A percentile compares a stretch with the other conserved stretches of the same genome.
Evolutionary conservation across 2,113 vertebrate genomes (phyloP).

Genomic region (Indri indri): DNA sequence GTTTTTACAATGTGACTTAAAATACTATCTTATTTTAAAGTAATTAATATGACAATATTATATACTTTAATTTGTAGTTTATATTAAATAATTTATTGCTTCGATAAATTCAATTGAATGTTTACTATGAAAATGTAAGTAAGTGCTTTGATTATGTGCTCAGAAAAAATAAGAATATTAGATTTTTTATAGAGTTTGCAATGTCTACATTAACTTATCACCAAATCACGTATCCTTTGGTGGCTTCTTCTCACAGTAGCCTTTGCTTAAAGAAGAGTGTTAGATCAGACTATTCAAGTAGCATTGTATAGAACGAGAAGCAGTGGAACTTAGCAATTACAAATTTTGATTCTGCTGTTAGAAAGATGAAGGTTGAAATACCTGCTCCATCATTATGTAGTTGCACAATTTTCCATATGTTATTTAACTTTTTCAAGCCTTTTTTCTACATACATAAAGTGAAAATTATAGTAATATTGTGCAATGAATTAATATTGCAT

Average conservation of each 20-base stretch:
- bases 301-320: neutral
- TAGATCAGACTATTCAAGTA: neutral
- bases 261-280: neutral
- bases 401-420: neutral
- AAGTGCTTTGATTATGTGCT: neutral
- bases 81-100: constrained; percentile 31
- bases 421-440: neutral
- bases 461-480: neutral
- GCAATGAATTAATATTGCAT: neutral
- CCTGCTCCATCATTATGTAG: neutral
- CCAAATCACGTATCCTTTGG: neutral
- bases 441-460: neutral
- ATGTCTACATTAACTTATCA: neutral
- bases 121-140: neutral
- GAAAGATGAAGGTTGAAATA: neutral
- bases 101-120: neutral
- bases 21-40: neutral
- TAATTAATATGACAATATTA: neutral
- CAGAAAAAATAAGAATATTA: neutral
- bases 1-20: neutral
- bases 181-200: neutral
- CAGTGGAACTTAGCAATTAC: neutral
- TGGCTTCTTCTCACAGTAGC: neutral
- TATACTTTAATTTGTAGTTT: neutral
- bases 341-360: neutral